These are phyloP conservation scores for Larimichthys polyactis DNA, from an alignment of 2,113 vertebrate genomes.

Conservation along the genomic window DNA sequence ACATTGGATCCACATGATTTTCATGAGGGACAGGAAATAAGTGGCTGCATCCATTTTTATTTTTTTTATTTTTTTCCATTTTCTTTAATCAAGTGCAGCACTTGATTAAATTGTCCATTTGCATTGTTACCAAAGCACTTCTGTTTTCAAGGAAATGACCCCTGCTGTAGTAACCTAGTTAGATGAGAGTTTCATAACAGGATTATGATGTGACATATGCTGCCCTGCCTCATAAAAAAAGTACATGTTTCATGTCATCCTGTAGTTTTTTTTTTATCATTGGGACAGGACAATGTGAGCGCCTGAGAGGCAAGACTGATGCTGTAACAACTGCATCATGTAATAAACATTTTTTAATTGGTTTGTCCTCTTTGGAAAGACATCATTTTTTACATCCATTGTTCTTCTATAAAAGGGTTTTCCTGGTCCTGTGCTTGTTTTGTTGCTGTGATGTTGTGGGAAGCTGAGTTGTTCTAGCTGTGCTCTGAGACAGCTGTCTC, in stretches of 20 bases:
- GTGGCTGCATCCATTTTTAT: neutral
- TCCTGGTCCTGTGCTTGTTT: slow-evolving; percentile 25
- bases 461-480: slow-evolving; percentile 55
- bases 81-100: too few species aligned
- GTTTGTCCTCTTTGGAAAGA: slow-evolving; percentile 3
- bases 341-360: slow-evolving; percentile 16
- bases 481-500: slow-evolving; percentile 64
- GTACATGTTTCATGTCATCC: slow-evolving; percentile 15
- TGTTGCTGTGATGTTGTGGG: slow-evolving; percentile 19
- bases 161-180: slow-evolving; percentile 42
- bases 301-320: neutral
- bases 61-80: too few species aligned
- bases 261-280: slow-evolving; percentile 9
- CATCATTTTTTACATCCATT: neutral
- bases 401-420: neutral
- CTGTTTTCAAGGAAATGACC: slow-evolving; percentile 32
- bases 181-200: slow-evolving; percentile 66
- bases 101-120: slow-evolving; percentile 45
- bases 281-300: neutral
- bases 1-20: slow-evolving; percentile 26
- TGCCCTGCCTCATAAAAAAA: slow-evolving; percentile 7
- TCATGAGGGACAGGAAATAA: slow-evolving; percentile 28
- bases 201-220: slow-evolving; percentile 60
- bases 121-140: slow-evolving; percentile 3
- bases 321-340: neutral